Evolutionary conservation across 2,888 invertebrate species (phyloP).

Genomic region (Dysmachus trigonus): DNA sequence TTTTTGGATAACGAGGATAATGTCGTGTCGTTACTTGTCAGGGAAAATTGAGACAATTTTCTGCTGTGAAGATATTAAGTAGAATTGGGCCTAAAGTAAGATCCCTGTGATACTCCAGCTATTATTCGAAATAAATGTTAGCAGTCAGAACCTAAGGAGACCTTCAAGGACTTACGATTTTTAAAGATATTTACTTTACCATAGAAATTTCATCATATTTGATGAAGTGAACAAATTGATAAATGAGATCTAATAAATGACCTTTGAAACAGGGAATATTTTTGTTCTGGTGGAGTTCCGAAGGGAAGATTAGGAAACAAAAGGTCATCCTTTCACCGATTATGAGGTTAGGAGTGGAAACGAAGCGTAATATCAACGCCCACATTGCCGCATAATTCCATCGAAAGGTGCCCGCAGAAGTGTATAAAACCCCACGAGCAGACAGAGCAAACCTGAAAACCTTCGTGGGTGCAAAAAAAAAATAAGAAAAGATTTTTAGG

Average conservation of each 20-base stretch:
- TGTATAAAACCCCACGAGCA: not conserved
- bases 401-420: not conserved
- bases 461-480: not conserved
- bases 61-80: no score
- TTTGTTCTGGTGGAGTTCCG: not conserved
- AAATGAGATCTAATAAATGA: not conserved
- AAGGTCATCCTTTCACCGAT: not conserved
- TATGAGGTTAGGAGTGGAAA: not conserved
- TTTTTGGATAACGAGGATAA: no score
- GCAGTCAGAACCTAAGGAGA: no score
- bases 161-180: no score
- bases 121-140: no score
- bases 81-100: no score
- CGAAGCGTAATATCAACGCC: not conserved
- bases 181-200: no score
- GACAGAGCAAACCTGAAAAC: not conserved
- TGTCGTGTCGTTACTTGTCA: no score
- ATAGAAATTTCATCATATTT: no score
- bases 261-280: not conserved
- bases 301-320: not conserved
- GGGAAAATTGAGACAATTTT: no score
- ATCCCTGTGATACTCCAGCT: no score
- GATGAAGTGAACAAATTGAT: not conserved
- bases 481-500: conserved; percentile 29
- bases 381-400: not conserved